Base-by-base conservation (phyloP, 1,140 invertebrate genomes). In the Drosophila littoralis region DNA sequence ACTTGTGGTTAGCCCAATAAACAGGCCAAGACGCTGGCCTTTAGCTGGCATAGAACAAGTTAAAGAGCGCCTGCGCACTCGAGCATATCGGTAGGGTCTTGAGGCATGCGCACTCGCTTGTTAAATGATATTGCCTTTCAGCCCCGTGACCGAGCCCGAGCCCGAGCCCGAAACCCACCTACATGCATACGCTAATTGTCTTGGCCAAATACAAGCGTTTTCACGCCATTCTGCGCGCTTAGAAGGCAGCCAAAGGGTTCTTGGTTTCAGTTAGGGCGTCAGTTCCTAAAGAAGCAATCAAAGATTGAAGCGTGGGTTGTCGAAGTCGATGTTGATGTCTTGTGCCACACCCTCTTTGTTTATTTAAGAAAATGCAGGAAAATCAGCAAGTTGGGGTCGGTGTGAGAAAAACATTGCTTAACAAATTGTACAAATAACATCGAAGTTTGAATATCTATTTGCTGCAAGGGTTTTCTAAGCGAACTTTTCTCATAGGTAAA, bases 141-240 rank as follows among this genome's bases (percentile, higher is more conserved):
- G 50, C 9, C 22, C 22, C 22, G 22, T 28, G 22, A 28, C 54
- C 38, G 45, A 50, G 7, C 15, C 13, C 45, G 6, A 9, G n/a
- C 33, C 40, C n/a, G 12, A 35, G 42, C 38, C 40, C 28, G 10
- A 36, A 15, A 35, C 35, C 42, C 28, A 45, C 12, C 55, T 40
- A 57, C 17, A 35, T 48, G 51, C 46, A 59, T 61, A 79, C 67
- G 73, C 69, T 79, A 83, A 89, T 83, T 80, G 75, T 73, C 79
- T 81, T 79, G 81, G 84, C 83, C 75, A 89, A 88, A 63, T 88
- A 88, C 83, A 89, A 88, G 83, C 83, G 83, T 88, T 88, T 88
- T 88, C 83, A 88, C 83, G 84, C 83, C 83, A 83, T 88, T 89
- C 84, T 79, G 77, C 61, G 84, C 83, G 88, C 66, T 82, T 82